These are phyloP conservation scores for Apis dorsata DNA, from an alignment of 1,140 invertebrate species.

Conservation along the genomic window DNA sequence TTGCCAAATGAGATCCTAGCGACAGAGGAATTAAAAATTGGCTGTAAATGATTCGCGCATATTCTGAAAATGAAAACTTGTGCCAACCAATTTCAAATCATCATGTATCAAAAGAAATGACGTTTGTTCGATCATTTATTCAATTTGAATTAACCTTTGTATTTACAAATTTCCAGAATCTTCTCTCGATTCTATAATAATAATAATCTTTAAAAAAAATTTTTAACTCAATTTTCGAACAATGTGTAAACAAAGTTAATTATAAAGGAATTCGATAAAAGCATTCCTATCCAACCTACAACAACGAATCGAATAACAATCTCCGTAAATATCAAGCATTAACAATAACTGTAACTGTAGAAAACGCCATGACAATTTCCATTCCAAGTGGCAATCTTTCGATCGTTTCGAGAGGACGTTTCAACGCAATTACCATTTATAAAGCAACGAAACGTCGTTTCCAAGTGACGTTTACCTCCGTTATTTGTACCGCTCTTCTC, in stretches of 20 bases:
- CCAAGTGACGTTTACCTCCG: constrained; percentile 49
- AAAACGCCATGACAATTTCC: neutral
- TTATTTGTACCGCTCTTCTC: constrained; percentile 50
- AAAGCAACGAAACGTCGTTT: constrained; percentile 10
- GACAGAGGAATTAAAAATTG: neutral
- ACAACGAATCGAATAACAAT: neutral
- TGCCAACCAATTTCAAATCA: no score
- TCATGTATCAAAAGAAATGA: no score
- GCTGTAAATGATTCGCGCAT: no score
- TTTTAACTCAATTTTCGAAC: no score
- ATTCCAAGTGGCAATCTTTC: neutral
- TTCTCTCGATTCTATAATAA: no score
- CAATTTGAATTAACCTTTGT: no score
- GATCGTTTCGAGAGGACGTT: constrained; percentile 35
- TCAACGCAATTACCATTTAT: constrained; percentile 39
- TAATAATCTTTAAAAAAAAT: no score
- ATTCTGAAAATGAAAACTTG: no score
- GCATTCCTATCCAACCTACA: neutral
- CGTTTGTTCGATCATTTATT: no score
- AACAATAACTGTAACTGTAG: neutral
- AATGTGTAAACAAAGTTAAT: no score
- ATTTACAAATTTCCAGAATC: no score
- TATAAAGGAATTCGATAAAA: no score
- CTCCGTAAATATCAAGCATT: neutral
- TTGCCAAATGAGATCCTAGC: neutral